Conservation (phyloP, 1,140 invertebrate genomes). For the Neodiprion lecontei region DNA sequence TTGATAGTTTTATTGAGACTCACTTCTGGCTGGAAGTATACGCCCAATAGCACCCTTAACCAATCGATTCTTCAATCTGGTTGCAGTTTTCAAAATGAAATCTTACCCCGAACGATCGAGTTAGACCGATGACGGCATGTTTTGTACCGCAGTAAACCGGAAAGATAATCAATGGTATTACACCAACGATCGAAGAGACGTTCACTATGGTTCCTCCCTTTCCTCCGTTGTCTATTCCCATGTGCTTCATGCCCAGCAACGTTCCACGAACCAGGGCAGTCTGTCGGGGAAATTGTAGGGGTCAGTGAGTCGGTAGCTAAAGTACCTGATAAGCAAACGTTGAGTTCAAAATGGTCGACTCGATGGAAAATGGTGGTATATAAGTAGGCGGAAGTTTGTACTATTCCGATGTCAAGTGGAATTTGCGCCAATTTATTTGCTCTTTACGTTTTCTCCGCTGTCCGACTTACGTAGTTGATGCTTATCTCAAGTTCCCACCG, state of each 20-base stretch:
- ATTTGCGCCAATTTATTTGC: neutral
- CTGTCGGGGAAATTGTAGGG: constrained; percentile 34
- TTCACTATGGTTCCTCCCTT: constrained; percentile 57
- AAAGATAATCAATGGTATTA: constrained; percentile 45
- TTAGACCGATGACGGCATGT: constrained; percentile 62
- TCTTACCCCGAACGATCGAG: constrained; percentile 53
- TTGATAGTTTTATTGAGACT: too few species aligned
- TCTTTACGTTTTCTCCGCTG: neutral
- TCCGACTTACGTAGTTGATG: neutral
- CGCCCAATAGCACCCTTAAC: neutral
- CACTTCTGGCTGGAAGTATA: neutral
- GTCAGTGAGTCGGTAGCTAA: too few species aligned
- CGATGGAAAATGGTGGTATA: too few species aligned
- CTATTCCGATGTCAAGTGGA: neutral
- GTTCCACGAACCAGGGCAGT: constrained; percentile 55
- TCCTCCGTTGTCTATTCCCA: constrained; percentile 55
- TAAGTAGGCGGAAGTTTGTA: too few species aligned
- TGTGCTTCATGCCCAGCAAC: constrained; percentile 56
- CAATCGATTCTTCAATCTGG: neutral
- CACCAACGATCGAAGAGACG: constrained; percentile 54
- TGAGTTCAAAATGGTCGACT: neutral
- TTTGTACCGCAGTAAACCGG: constrained; percentile 62
- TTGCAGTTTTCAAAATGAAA: neutral
- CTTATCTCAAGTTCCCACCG: neutral
- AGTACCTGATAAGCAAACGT: neutral